Conservation (phyloP, 2,113 vertebrate species). For the Porphyrio hochstetteri region DNA sequence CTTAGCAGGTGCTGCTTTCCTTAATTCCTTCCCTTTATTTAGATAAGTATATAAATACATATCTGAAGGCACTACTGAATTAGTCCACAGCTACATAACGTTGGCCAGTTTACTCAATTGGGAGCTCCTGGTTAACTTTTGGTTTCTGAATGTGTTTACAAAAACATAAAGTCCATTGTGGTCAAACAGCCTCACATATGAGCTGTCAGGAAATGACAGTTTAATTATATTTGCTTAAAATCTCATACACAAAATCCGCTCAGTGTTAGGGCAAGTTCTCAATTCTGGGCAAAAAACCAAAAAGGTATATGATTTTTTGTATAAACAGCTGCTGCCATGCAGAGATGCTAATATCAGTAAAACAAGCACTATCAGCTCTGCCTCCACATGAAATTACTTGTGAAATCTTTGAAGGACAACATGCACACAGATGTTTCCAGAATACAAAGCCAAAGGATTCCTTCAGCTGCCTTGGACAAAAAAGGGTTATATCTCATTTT, state of each 20-base stretch:
- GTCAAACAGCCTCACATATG: not conserved
- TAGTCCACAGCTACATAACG: rapidly evolving
- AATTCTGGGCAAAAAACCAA: not conserved
- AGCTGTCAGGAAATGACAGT: not conserved
- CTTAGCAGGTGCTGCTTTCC: not conserved
- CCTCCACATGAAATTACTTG: not conserved
- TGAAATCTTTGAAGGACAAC: slow-evolving; percentile 28
- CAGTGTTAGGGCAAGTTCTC: not conserved
- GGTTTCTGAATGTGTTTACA: not conserved
- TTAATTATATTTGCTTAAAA: slow-evolving; percentile 24
- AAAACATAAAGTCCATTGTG: not conserved
- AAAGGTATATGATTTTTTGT: not conserved
- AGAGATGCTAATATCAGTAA: not conserved
- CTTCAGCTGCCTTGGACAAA: not conserved
- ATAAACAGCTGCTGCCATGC: not conserved
- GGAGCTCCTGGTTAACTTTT: not conserved
- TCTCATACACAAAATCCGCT: not conserved
- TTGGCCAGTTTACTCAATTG: not conserved
- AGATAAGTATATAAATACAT: not conserved
- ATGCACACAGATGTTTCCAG: slow-evolving; percentile 10
- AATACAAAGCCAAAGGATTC: not conserved
- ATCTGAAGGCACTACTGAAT: not conserved
- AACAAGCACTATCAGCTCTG: not conserved
- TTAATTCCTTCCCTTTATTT: not conserved
- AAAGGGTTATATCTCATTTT: not conserved